These are phyloP conservation scores for Copidosoma floridanum DNA, from an alignment of 1,140 invertebrate genomes.

Conservation along the genomic window DNA sequence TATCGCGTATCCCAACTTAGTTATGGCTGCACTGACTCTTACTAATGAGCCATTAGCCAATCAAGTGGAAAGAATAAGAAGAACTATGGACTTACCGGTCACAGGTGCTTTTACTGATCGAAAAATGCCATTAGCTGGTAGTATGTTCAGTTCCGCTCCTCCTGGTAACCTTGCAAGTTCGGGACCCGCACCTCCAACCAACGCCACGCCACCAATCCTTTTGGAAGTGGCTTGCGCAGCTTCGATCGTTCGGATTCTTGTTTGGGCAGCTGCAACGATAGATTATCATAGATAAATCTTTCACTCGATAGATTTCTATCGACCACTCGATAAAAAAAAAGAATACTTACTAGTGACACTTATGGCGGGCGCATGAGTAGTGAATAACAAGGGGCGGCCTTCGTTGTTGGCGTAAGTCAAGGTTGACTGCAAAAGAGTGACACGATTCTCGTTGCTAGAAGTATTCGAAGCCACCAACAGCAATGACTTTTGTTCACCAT, in stretches of 20 bases:
- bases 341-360: conserved; percentile 49
- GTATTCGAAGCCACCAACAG: conserved; percentile 53
- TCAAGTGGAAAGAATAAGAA: too few relatives aligned
- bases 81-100: too few relatives aligned
- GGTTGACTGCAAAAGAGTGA: conserved; percentile 54
- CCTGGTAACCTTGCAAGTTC: conserved; percentile 52
- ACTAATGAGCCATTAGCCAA: too few relatives aligned
- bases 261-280: conserved; percentile 45
- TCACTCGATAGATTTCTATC: not conserved
- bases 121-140: conserved; percentile 53
- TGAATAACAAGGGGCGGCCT: conserved; percentile 47
- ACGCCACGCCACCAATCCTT: conserved; percentile 53
- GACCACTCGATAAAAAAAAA: not conserved
- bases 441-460: conserved; percentile 52
- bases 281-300: too few relatives aligned
- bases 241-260: conserved; percentile 52
- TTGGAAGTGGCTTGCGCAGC: conserved; percentile 50
- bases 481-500: conserved; percentile 50
- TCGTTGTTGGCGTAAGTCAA: conserved; percentile 46
- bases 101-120: conserved; percentile 47
- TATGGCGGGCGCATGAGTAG: conserved; percentile 48
- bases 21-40: too few relatives aligned
- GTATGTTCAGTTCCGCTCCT: conserved; percentile 54
- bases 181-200: conserved; percentile 50
- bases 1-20: too few relatives aligned